Evolutionary conservation across 2,888 invertebrate genomes (phyloP).

Genomic region (Phaonia tiefii): DNA sequence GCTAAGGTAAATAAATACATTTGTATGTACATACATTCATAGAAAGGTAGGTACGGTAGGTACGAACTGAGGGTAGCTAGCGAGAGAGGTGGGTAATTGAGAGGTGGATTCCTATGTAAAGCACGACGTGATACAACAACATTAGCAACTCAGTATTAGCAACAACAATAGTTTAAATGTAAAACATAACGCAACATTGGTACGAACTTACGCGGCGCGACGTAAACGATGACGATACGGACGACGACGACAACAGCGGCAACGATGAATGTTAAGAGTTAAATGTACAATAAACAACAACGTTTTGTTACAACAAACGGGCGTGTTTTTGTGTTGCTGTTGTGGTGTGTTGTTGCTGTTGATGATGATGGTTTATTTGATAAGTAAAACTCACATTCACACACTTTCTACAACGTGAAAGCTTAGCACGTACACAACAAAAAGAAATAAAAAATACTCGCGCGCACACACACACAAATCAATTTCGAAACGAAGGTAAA

Average conservation of each 20-base stretch:
- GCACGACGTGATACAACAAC: slow-evolving; percentile 58
- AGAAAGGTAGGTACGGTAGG: no score
- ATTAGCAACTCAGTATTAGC: not conserved
- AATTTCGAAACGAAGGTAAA: slow-evolving; percentile 31
- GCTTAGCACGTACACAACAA: slow-evolving; percentile 37
- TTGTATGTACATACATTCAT: no score
- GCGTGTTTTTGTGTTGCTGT: slow-evolving; percentile 41
- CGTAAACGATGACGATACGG: not conserved
- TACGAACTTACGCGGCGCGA: no score
- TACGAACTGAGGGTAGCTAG: no score
- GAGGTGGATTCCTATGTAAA: slow-evolving; percentile 46
- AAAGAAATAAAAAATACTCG: slow-evolving; percentile 6
- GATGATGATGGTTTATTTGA: not conserved
- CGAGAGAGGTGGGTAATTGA: not conserved
- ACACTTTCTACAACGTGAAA: slow-evolving; percentile 58
- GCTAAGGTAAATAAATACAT: no score
- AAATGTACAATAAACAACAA: slow-evolving; percentile 24
- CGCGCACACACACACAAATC: slow-evolving; percentile 19
- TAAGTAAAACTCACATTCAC: slow-evolving; percentile 19
- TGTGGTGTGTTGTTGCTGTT: no score
- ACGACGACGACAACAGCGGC: not conserved
- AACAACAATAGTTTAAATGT: not conserved
- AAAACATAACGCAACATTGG: slow-evolving; percentile 23
- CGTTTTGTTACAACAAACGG: slow-evolving; percentile 61
- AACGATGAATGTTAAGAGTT: not conserved